phyloP scores from a whole-genome alignment of 2,797 vertebrate genomes.

The Diceros bicornis region DNA sequence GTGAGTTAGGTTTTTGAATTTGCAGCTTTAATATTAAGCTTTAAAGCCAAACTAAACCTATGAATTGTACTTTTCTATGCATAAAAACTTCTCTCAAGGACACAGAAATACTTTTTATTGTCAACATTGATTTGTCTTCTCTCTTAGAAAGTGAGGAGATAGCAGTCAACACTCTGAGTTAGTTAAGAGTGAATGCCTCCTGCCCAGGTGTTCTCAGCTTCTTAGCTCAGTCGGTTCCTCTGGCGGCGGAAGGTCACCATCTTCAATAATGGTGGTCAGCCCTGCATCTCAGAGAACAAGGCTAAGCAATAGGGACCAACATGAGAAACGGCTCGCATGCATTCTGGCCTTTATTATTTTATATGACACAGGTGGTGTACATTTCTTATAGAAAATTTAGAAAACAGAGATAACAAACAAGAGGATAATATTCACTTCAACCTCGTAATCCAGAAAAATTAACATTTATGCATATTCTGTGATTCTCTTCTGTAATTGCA shows the following conservation, averaged over 20 bases:
- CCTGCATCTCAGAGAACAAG: neutral
- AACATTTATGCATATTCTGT: neutral
- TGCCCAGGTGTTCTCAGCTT: neutral
- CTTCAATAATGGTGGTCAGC: neutral
- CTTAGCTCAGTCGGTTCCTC: neutral
- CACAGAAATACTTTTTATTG: neutral
- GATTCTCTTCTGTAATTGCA: neutral
- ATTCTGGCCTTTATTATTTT: conserved; percentile 9
- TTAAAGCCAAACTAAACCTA: neutral
- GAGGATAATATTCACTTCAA: neutral
- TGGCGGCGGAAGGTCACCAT: neutral
- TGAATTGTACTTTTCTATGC: neutral
- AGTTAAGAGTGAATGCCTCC: neutral
- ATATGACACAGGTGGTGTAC: neutral
- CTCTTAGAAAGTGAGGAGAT: neutral
- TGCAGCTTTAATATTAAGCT: neutral
- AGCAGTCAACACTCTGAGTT: neutral
- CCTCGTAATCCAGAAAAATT: neutral
- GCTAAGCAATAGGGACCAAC: neutral
- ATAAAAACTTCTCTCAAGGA: neutral
- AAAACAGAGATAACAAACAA: neutral
- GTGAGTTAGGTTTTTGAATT: neutral
- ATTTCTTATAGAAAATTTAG: neutral
- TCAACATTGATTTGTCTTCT: conserved; percentile 17
- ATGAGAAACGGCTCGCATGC: neutral